phyloP scores from a whole-genome alignment of 2,797 vertebrate genomes.

The Eulemur mongoz region DNA sequence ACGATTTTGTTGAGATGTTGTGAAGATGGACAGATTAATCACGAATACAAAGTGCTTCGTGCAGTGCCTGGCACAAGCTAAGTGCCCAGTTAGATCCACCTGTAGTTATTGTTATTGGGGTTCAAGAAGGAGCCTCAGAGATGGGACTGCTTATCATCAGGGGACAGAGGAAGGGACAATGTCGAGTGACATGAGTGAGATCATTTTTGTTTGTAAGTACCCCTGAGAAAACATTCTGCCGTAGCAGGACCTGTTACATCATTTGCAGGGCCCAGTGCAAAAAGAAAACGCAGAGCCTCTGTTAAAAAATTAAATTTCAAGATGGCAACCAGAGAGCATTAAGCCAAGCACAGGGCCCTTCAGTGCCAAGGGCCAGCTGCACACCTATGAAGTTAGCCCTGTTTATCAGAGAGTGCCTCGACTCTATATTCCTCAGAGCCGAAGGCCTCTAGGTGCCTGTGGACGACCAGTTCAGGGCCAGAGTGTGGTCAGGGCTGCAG shows the following conservation, averaged over 20 bases:
- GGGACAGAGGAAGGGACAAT: not conserved
- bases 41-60: not conserved
- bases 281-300: not conserved
- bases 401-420: not conserved
- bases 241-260: not conserved
- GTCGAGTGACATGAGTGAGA: not conserved
- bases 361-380: not conserved
- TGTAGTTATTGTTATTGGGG: not conserved
- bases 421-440: not conserved
- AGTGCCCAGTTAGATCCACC: not conserved
- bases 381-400: not conserved
- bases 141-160: not conserved
- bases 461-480: not conserved
- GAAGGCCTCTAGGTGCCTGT: not conserved
- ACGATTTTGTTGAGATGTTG: not conserved
- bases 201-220: not conserved
- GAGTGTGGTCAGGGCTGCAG: not conserved
- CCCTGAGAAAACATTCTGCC: not conserved
- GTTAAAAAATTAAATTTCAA: not conserved
- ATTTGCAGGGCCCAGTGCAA: not conserved
- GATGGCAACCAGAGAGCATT: not conserved
- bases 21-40: not conserved
- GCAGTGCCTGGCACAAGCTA: not conserved
- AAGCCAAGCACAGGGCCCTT: not conserved
- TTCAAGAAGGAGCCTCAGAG: not conserved